Evolutionary conservation across 2,888 invertebrate genomes (phyloP), one percentile per base, ranked within the genome.

Genomic region (Temnothorax rugatulus): DNA sequence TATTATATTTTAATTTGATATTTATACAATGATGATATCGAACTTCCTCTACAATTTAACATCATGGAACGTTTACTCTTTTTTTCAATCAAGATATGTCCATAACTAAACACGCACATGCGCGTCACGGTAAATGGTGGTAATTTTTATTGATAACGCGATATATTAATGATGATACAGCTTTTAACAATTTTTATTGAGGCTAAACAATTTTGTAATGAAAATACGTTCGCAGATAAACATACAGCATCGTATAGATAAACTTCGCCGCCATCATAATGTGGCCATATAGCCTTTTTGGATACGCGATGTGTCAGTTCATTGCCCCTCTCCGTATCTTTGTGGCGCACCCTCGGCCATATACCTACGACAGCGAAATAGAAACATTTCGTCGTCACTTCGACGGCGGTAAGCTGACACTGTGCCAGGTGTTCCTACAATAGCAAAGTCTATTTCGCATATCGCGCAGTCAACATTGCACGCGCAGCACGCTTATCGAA

Each of bases 361-460:
- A 44, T 25, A 29, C 29, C 29, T 29, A 21, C 41, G 88, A 85
- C 88, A 83, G 82, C 81, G 47, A 71, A 57, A 82, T 69, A 61
- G 88, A 88, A 88, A 85, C 87, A 86, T 90, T 88, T 89, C 87
- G 86, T 88, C 89, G 83, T 88, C 89, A 77, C 87, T 86, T 89
- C 57, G 82, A 25, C 38, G 50, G 61, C 13, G 47, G 89, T 85
- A 91, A 92, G 88, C 87, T 61, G 92, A 92, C 85, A 87, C 88
- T 82, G 77, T 89, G 90, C 73, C 91, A 92, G 92, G 92, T 91
- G 92, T 90, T 87, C 85, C 64, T 66, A 89, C 86, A 87, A 87
- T 87, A 75, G 77, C 84, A 44, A 71, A 50, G 83, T 44, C 69
- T 76, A 84, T 41, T 74, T 85, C 63, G 76, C 86, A 84, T 86